Percentiles rank a stretch among this genome's conserved stretches.
phyloP scores from a whole-genome alignment of 1,140 invertebrate genomes.

The Trachelipus rathkii region DNA sequence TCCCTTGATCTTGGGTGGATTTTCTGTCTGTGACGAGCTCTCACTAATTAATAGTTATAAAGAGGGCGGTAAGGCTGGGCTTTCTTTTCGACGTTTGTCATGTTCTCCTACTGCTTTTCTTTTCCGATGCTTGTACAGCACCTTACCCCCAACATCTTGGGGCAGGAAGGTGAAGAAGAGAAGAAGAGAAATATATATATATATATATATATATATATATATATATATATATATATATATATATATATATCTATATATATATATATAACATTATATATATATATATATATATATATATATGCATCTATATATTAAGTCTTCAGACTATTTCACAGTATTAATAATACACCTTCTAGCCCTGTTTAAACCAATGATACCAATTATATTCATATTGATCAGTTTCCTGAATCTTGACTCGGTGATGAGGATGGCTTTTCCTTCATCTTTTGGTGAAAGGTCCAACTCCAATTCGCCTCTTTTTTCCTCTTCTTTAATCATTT shows the following conservation, averaged over 20 bases:
- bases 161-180: too few relatives aligned
- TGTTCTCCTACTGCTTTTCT: too few relatives aligned
- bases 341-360: slow-evolving; percentile 44
- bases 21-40: too few relatives aligned
- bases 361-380: slow-evolving; percentile 31
- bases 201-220: background rate
- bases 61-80: too few relatives aligned
- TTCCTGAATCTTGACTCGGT: slow-evolving; percentile 24
- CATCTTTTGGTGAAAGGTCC: slow-evolving; percentile 26
- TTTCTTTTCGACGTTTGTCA: too few relatives aligned
- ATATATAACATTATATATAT: slow-evolving; percentile 4
- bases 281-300: background rate
- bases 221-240: slow-evolving; percentile 19
- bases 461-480: slow-evolving; percentile 42
- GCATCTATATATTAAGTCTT: background rate
- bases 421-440: slow-evolving; percentile 34
- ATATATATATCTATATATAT: background rate
- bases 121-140: too few relatives aligned
- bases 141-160: too few relatives aligned
- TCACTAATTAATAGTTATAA: too few relatives aligned
- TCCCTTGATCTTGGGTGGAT: too few relatives aligned
- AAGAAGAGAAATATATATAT: slow-evolving; percentile 13
- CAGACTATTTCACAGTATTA: background rate
- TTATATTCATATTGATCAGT: slow-evolving; percentile 31
- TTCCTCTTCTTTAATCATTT: slow-evolving; percentile 37